Conservation (phyloP, 1,140 invertebrate genomes). For the Geopemphigus sp. region DNA sequence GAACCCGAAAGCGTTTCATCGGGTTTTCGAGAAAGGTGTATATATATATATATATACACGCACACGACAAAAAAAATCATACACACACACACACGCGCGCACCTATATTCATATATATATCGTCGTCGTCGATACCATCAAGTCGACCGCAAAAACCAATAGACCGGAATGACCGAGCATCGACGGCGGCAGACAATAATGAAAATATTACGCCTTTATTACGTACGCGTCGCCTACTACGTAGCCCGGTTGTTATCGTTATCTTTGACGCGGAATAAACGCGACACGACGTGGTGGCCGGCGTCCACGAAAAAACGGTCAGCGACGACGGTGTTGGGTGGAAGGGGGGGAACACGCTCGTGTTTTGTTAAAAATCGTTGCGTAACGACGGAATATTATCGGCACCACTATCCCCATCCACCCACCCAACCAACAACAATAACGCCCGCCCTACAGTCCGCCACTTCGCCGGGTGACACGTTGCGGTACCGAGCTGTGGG, state of each 20-base stretch:
- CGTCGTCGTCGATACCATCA: constrained; percentile 7
- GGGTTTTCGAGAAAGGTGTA: constrained; percentile 41
- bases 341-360: too few relatives aligned
- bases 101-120: not conserved
- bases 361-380: not conserved
- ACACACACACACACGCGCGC: too few relatives aligned
- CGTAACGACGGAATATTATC: not conserved
- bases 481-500: too few relatives aligned
- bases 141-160: constrained; percentile 48
- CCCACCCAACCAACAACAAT: too few relatives aligned
- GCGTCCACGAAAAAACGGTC: not conserved
- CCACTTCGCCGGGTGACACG: too few relatives aligned
- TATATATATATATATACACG: not conserved
- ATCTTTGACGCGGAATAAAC: not conserved
- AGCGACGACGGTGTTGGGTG: not conserved
- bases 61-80: too few relatives aligned
- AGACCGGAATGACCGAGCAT: constrained; percentile 35
- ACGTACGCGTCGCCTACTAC: not conserved
- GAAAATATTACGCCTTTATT: constrained; percentile 30
- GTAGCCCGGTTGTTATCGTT: not conserved
- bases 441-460: too few relatives aligned
- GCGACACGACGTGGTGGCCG: not conserved
- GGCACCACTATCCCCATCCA: too few relatives aligned
- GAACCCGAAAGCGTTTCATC: constrained; percentile 46
- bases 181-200: constrained; percentile 18